phyloP scores from a whole-genome alignment of 2,888 invertebrate species.

The Crepidodera aurea region DNA sequence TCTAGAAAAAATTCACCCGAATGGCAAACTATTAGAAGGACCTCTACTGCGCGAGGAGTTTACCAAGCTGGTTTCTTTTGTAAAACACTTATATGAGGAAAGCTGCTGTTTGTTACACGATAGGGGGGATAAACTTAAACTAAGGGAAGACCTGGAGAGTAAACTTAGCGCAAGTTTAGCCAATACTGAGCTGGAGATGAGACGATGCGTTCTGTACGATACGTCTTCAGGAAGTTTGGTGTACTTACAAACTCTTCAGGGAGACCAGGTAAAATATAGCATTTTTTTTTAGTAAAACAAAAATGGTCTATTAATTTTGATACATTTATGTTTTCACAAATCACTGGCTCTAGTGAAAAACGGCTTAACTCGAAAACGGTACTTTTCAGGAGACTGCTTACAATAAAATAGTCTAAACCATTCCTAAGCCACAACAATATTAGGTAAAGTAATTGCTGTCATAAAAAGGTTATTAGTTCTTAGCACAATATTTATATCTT shows the following conservation, averaged over 20 bases:
- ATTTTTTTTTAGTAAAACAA: too few relatives aligned
- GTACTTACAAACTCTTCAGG: conserved; percentile 66
- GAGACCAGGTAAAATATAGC: conserved; percentile 63
- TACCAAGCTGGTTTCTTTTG: conserved; percentile 75
- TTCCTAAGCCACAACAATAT: too few relatives aligned
- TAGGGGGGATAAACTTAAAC: conserved; percentile 70
- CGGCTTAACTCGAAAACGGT: too few relatives aligned
- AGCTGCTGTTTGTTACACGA: conserved; percentile 75
- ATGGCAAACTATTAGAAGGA: conserved; percentile 82
- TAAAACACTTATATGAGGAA: conserved; percentile 75
- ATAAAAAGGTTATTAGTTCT: too few relatives aligned
- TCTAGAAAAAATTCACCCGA: conserved; percentile 79
- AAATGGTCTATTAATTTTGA: too few relatives aligned
- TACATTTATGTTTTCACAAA: too few relatives aligned
- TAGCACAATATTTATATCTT: too few relatives aligned
- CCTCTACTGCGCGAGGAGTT: conserved; percentile 75
- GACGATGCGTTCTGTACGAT: conserved; percentile 72
- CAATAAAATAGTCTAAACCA: too few relatives aligned
- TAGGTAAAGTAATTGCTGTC: too few relatives aligned
- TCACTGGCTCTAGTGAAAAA: too few relatives aligned
- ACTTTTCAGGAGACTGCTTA: too few relatives aligned
- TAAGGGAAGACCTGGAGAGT: conserved; percentile 73
- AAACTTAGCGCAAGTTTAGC: conserved; percentile 73
- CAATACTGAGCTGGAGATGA: conserved; percentile 76
- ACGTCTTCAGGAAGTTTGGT: conserved; percentile 65